Percentiles rank a stretch among this genome's conserved stretches.
Conservation (phyloP, 2,888 invertebrate species). For the Dioctria rufipes region DNA sequence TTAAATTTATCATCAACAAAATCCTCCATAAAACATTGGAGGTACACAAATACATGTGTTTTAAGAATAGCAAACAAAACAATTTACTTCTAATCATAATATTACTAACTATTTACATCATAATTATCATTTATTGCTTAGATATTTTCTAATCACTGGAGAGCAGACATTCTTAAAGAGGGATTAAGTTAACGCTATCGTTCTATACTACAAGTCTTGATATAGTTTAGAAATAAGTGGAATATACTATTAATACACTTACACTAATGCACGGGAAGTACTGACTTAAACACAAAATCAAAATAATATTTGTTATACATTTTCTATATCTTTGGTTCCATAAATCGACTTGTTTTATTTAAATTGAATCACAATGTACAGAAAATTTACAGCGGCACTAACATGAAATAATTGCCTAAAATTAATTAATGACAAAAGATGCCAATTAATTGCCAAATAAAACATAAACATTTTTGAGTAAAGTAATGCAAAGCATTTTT, state of each 20-base stretch:
- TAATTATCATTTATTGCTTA: conserved; percentile 37
- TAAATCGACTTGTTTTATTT: conserved; percentile 31
- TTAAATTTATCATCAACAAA: conserved; percentile 34
- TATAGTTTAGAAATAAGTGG: conserved; percentile 8
- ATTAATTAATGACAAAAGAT: no score
- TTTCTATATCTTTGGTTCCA: conserved; percentile 57
- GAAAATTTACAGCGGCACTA: conserved; percentile 9
- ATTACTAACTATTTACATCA: conserved; percentile 27
- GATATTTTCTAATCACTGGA: conserved; percentile 4
- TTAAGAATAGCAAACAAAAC: conserved; percentile 44
- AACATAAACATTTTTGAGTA: no score
- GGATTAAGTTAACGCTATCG: neutral
- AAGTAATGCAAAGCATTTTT: no score
- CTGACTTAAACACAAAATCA: conserved; percentile 27
- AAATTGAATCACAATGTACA: conserved; percentile 41
- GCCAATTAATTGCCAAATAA: no score
- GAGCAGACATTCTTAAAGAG: neutral
- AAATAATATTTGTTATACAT: conserved; percentile 40
- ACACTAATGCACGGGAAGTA: conserved; percentile 20
- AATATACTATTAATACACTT: conserved; percentile 14
- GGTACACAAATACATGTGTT: conserved; percentile 30
- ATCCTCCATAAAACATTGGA: conserved; percentile 19
- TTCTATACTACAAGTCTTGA: conserved; percentile 12
- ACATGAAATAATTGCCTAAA: no score
- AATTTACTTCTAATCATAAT: conserved; percentile 12